Percentiles rank a stretch among this genome's conserved stretches.
phyloP scores from a whole-genome alignment of 64 coral and sea anemone genomes.

The Pocillopora damicornis region DNA sequence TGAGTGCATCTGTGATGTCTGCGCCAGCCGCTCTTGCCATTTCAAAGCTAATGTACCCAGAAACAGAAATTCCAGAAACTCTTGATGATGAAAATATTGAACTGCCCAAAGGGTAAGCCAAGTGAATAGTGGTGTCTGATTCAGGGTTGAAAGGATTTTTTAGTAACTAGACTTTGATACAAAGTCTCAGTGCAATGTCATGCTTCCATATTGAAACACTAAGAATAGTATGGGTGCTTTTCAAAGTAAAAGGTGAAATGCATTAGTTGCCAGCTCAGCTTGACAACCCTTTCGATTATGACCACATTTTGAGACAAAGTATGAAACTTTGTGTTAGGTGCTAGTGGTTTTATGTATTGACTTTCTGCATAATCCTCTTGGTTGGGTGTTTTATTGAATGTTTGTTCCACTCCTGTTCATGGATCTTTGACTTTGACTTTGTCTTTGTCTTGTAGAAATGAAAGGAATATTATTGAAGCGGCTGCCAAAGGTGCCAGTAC shows the following conservation, averaged over 20 bases:
- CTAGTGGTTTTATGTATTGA: too few relatives aligned
- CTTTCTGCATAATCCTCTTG: too few relatives aligned
- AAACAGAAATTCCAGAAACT: conserved; percentile 75
- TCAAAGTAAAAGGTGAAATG: too few relatives aligned
- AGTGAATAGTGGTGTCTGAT: not conserved
- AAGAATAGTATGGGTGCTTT: too few relatives aligned
- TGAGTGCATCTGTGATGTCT: conserved; percentile 93
- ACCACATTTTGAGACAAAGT: too few relatives aligned
- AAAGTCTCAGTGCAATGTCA: too few relatives aligned
- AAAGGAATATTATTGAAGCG: conserved; percentile 93
- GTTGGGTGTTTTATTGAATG: not conserved
- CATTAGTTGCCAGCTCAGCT: too few relatives aligned
- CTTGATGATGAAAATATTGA: conserved; percentile 75
- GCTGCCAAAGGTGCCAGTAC: conserved; percentile 86
- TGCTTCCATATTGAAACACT: too few relatives aligned
- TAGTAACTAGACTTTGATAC: too few relatives aligned
- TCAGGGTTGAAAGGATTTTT: too few relatives aligned
- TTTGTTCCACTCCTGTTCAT: not conserved
- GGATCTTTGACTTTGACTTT: not conserved
- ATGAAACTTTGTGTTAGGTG: too few relatives aligned
- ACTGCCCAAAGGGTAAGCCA: conserved; percentile 69
- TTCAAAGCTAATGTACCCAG: conserved; percentile 88
- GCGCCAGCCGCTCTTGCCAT: conserved; percentile 86
- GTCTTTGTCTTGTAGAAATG: conserved; percentile 41
- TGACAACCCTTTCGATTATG: too few relatives aligned